These are phyloP conservation scores for Luscinia luscinia DNA, from an alignment of 2,797 vertebrate species.

Conservation along the genomic window DNA sequence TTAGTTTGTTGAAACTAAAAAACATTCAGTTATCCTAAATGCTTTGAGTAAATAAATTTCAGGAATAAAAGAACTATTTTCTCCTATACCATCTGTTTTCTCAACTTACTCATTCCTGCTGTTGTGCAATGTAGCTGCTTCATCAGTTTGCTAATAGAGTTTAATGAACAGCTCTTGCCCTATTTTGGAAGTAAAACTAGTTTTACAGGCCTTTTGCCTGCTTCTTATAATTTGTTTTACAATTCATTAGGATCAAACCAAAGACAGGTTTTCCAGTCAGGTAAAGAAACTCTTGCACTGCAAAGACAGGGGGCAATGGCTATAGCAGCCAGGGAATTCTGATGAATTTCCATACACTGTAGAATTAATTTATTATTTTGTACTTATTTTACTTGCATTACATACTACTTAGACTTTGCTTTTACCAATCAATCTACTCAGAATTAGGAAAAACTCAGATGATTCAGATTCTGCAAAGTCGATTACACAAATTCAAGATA, in stretches of 20 bases:
- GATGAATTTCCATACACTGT: background rate
- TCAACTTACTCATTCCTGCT: background rate
- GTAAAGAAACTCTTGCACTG: background rate
- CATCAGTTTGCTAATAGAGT: background rate
- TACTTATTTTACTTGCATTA: background rate
- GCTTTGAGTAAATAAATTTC: background rate
- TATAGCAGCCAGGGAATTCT: background rate
- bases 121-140: background rate
- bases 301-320: background rate
- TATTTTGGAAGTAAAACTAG: background rate
- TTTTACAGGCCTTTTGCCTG: background rate
- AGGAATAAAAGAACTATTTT: constrained; percentile 17
- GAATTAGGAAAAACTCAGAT: background rate
- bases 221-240: background rate
- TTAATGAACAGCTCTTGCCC: background rate
- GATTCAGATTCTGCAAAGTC: background rate
- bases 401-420: background rate
- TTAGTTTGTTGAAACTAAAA: background rate
- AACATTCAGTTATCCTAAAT: background rate
- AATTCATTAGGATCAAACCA: background rate
- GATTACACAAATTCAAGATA: background rate
- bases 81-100: background rate
- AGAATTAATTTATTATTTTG: background rate
- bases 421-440: background rate
- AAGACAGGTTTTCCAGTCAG: background rate